Evolutionary conservation across 2,113 vertebrate species (phyloP), one percentile per base, ranked within the genome.

Genomic region (Cavia aperea): DNA sequence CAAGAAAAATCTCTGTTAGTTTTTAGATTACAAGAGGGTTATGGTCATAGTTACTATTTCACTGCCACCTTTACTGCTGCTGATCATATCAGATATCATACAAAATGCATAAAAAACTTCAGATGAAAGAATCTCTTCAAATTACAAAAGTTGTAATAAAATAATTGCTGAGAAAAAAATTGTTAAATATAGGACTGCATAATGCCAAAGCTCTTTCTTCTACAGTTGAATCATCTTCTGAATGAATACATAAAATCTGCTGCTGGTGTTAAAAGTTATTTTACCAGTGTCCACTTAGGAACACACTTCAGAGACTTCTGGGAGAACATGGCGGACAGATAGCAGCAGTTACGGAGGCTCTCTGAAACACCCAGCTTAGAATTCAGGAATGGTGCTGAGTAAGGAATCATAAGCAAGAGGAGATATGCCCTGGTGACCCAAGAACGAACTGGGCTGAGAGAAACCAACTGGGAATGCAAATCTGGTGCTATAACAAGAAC

Each of bases 41-140:
- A 99, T 0, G 13, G 99, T 96, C 99, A 99, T 97, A 99, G 99
- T 97, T 99, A 99, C 97, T 99, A 97, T 97, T 99, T 99, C 97
- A 98, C 99, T 85, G 98, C 98, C 93, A 98, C 99, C 0, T 99
- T 99, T 96, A 98, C 99, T 91, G 96, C 99, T 91, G 96, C 97
- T 5, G 98, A 99, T 94, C 99, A 99, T 97, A 98, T 99, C 98
- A 98, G 98, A 91, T 99, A 99, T 79, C 99, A 99, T 43, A 98
- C 98, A 94, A 99, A 99, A 98, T 26, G 98, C 98, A 62, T 99
- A 94, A 98, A 66, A 88, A 83, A 39, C 93, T 58, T 86, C 3
- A 31, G 23, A 23, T 73, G 66, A 70, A 13, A 83, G 3, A 93
- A 54, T 13, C 1, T 87, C 56, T 14, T 63, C 84, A 65, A 63